Base-by-base conservation (phyloP, 2,888 invertebrate species). In the Poecilobothrus nobilitatus region DNA sequence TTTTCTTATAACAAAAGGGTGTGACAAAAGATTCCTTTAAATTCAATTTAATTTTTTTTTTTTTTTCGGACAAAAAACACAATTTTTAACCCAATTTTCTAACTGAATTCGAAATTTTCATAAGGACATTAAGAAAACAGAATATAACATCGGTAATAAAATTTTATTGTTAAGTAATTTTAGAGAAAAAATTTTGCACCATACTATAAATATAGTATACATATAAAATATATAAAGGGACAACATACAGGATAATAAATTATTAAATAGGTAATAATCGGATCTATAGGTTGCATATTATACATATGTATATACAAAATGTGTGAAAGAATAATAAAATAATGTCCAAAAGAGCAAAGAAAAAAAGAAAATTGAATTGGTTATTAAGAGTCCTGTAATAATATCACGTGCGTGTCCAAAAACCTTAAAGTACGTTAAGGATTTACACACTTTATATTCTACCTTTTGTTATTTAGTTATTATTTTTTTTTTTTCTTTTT, bases 241-340 rank as follows among this genome's bases (percentile, higher is more conserved):
- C 53, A 1, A n/a, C 3, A 44, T 15, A 53, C 15, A 18, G 53
- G 53, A 53, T 53, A 53, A 53, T 53, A 53, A 53, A 53, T 53
- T 53, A 53, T 53, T 53, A 53, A 53, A 53, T 53, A 53, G 53
- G 53, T 53, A 53, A 53, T 53, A 53, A 53, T 53, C 53, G n/a
- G 53, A 53, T 53, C 53, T 53, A n/a, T n/a, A 6, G 53, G 53
- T 18, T 53, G 53, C 15, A 53, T 53, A 53, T 53, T 18, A 9
- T 44, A 53, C 53, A 12, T 3, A 18, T 2, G 53, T 53, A 53
- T 37, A 27, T 27, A n/a, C 2, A 53, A 53, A 53, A 18, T 18
- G 6, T 12, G 18, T 53, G 53, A 53, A n/a, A 53, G 18, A 53
- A 53, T 53, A 18, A 53, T 18, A 53, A 53, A n/a, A 53, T 12